Base-by-base conservation (phyloP, 2,797 vertebrate species). In the Molossus molossus region DNA sequence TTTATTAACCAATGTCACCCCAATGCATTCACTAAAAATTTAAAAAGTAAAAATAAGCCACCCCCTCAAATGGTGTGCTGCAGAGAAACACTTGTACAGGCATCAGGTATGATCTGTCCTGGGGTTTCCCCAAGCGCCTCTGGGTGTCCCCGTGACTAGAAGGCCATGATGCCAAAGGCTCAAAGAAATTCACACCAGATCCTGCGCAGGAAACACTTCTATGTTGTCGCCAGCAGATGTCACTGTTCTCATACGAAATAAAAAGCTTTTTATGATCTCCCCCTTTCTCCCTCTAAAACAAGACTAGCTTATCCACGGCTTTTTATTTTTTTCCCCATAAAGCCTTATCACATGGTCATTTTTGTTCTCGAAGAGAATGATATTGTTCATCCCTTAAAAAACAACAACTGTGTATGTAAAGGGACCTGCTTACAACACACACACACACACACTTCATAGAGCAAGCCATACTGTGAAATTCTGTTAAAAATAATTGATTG, bases 171-270 rank as follows among this genome's bases (percentile, higher is more conserved):
- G 25, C 40, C 4, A 73, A 27, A 79, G 50, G 12, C 25, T 58
- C 29, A 17, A 48, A 73, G 40, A 79, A 45, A 40, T 70, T 50
- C 20, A 12, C 21, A 3, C 37, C 18, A 65, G 29, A 23, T 4
- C 27, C 10, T 6, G 1, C 4, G 40, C 0, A 33, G 0, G 1
- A 50, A 50, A 0, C 0, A n/a, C 70, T 77, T 45, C 29, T 50
- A 1, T 4, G 0, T 57, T 27, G 4, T 60, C 7, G 90, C 98
- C 98, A 98, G 98, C 98, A 98, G 98, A 97, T 98, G 98, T 98
- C 98, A 97, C 98, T 98, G 91, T 98, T 97, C 96, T 96, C 98
- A 98, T 77, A 94, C 9, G 80, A 96, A 98, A 98, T 79, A 72
- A 97, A 62, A 21, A 9, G 23, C 20, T 9, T 10, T 37, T 17